Base-by-base conservation (phyloP, 2,888 invertebrate species). In the Chaitophorus viminalis region DNA sequence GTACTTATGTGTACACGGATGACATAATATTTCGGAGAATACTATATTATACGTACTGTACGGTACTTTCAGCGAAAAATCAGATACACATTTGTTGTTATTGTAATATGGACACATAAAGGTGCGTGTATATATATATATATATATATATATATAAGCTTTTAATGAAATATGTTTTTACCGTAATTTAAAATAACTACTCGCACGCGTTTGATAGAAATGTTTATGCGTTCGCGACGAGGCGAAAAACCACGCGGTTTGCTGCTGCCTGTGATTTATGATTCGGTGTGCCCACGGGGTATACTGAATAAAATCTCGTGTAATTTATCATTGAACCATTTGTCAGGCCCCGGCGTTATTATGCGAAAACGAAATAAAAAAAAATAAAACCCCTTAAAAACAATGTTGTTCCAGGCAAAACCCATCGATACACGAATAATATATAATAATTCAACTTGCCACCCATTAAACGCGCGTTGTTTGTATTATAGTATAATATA, bases 181-280 rank as follows among this genome's bases (percentile, higher is more conserved):
- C 84, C 77, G 84, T 85, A 85, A 85, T 85, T 85, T 85, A 85
- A 85, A 85, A 85, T 85, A 85, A 85, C 79, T 87, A 79, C 72
- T 81, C 87, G 60, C 74, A 39, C 60, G 79, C 60, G 79, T 87
- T 87, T 81, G 87, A 81, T 87, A 75, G 79, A 87, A 87, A 81
- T 87, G 87, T 81, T 81, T 81, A 74, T 86, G 78, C 72, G 25
- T 17, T 46, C 36, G 46, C 68, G 14, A 72, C 79, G 87, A 74
- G 54, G 74, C 74, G 60, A 86, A 86, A 87, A 81, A 87, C 72
- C 74, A 60, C 72, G 79, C 79, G 70, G 70, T 70, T 79, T 36
- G 18, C 46, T 36, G 18, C 46, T 21, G 46, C 11, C 21, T 8
- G 87, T 87, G 81, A 87, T 87, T 87, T 87, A 87, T 74, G 87